phyloP scores from a whole-genome alignment of 2,113 vertebrate genomes.

The Pseudolaguvia tuberculata region DNA sequence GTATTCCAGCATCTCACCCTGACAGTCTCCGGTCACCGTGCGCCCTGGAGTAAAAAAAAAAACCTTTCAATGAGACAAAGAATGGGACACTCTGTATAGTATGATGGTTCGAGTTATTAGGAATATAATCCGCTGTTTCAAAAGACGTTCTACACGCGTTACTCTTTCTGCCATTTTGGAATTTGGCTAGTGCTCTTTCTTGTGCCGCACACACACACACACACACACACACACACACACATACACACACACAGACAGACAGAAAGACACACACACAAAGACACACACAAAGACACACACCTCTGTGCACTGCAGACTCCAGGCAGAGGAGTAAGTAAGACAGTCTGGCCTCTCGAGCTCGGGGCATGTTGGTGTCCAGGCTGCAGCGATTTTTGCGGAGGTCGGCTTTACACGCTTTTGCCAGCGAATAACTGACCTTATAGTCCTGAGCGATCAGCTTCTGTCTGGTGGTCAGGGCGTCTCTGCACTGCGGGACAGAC shows the following conservation, averaged over 20 bases:
- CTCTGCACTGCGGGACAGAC: constrained; percentile 73
- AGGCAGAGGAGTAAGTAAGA: constrained; percentile 84
- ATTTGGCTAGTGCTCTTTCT: too few relatives aligned
- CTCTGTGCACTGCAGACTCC: constrained; percentile 85
- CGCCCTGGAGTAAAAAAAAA: constrained; percentile 70
- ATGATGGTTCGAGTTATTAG: too few relatives aligned
- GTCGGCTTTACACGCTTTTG: constrained; percentile 84
- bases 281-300: constrained; percentile 52
- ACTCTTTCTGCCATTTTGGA: too few relatives aligned
- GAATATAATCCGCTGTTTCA: too few relatives aligned
- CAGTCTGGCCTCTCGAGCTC: constrained; percentile 79
- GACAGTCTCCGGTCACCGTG: constrained; percentile 83
- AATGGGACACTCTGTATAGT: too few relatives aligned
- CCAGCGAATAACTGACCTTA: constrained; percentile 85
- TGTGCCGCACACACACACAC: too few relatives aligned
- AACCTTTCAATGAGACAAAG: too few relatives aligned
- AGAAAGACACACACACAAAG: too few relatives aligned
- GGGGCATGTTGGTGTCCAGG: constrained; percentile 79
- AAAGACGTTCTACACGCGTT: too few relatives aligned
- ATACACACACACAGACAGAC: constrained; percentile 6
- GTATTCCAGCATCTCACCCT: constrained; percentile 87
- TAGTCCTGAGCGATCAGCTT: constrained; percentile 88
- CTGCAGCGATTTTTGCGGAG: constrained; percentile 85
- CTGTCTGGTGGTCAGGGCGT: constrained; percentile 81
- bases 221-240: constrained; percentile 7